phyloP scores from a whole-genome alignment of 2,113 vertebrate species.

The Arothron firmamentum region DNA sequence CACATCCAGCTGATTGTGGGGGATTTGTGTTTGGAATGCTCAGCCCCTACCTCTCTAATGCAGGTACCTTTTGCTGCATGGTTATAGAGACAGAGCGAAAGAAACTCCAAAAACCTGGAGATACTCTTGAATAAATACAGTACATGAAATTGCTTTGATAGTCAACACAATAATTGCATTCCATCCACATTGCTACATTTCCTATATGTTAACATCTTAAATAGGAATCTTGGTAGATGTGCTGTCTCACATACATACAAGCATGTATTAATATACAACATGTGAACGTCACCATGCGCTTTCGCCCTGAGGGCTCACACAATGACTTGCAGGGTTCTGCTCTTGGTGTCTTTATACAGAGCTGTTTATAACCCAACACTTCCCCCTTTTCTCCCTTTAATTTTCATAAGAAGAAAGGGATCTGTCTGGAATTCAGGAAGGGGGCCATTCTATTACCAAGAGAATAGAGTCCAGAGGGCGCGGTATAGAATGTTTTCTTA shows the following conservation, averaged over 20 bases:
- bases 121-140: no score
- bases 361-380: conserved; percentile 56
- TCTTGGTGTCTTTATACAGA: conserved; percentile 49
- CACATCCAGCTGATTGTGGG: no score
- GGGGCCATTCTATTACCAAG: conserved; percentile 31
- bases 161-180: background rate
- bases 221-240: background rate
- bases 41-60: no score
- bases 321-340: conserved; percentile 25
- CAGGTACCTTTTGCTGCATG: no score
- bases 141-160: no score
- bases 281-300: background rate
- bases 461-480: conserved; percentile 44
- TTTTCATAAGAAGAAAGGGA: conserved; percentile 60
- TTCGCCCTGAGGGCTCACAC: conserved; percentile 26
- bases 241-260: background rate
- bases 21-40: no score
- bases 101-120: no score
- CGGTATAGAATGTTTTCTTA: background rate
- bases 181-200: background rate
- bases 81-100: no score
- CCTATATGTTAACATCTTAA: background rate
- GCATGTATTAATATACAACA: background rate
- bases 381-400: conserved; percentile 8
- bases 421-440: conserved; percentile 63